Percentiles rank a stretch among this genome's conserved stretches.
These are phyloP conservation scores for Paracentrotus lividus DNA, from an alignment of 53 echinoderm and acorn worm genomes.

Conservation along the genomic window DNA sequence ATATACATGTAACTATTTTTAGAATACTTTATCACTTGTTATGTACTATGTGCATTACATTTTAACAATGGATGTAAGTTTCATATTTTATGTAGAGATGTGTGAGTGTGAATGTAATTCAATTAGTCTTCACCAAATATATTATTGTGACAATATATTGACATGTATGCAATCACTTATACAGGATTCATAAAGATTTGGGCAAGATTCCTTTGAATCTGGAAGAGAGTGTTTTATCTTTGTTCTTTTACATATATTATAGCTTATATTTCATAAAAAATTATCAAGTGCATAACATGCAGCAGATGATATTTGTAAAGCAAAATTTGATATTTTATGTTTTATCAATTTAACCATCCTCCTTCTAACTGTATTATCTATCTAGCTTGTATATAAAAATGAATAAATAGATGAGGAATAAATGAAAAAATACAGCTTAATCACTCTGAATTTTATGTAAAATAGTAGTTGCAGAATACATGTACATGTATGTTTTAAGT, in stretches of 20 bases:
- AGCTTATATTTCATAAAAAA: background rate
- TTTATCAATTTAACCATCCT: background rate
- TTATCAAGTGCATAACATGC: background rate
- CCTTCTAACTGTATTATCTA: background rate
- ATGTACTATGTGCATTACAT: too few species aligned
- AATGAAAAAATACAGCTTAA: background rate
- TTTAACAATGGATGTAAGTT: too few species aligned
- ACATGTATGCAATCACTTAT: background rate
- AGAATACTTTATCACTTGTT: background rate
- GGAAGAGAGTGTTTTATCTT: background rate
- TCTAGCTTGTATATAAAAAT: background rate
- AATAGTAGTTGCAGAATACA: background rate
- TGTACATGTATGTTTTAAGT: too few species aligned
- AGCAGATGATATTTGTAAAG: background rate
- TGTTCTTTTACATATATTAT: background rate
- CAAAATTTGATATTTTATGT: background rate
- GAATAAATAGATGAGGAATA: background rate
- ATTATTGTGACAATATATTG: too few species aligned
- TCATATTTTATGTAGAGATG: too few species aligned
- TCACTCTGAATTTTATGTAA: background rate
- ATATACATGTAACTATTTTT: background rate
- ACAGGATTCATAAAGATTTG: background rate
- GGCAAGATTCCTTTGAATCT: background rate
- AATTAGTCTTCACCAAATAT: too few species aligned
- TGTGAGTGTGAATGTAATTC: too few species aligned